Evolutionary conservation across 2,113 vertebrate species (phyloP), one percentile per base, ranked within the genome.

Genomic region (Stigmatopora argus): DNA sequence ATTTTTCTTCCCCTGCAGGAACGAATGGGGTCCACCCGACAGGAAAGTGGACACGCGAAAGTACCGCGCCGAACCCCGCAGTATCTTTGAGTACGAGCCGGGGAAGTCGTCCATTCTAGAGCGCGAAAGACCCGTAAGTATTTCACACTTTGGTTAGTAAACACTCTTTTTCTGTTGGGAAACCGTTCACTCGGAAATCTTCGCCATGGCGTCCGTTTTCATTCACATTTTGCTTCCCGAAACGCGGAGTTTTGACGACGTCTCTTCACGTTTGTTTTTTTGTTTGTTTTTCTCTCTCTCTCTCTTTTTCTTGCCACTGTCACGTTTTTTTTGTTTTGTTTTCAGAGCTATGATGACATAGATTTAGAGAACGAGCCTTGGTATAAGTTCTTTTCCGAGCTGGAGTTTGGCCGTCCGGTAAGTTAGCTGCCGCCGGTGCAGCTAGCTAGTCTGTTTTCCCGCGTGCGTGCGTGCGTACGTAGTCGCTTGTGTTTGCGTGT

Each of bases 331-430:
- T 60, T 59, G 26, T 31, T 41, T 7, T 41, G 38, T 41, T 90
- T 91, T 88, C 92, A 99, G 97, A 94, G 83, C 84, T 94, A 89
- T 93, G 88, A 96, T 94, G 96, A 96, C 91, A 93, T 98, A 99
- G 95, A 98, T 94, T 97, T 99, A 99, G 96, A 98, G 93, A 98
- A 97, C 85, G 97, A 99, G 87, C 95, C 96, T 89, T 99, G 97
- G 97, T 99, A 96, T 98, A 98, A 96, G 91, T 99, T 99, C 96
- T 99, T 99, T 98, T 98, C 97, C 91, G 96, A 99, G 85, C 91
- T 99, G 95, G 94, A 99, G 89, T 98, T 99, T 93, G 97, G 97
- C 91, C 90, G 90, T 64, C 96, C 94, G 96, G 97, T 99, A 99
- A 99, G 95, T 98, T 91, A 92, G 93, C 23, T 31, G 23, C 26